These are phyloP conservation scores for Platyscapa corneri DNA, from an alignment of 1,140 invertebrate genomes.

Conservation along the genomic window DNA sequence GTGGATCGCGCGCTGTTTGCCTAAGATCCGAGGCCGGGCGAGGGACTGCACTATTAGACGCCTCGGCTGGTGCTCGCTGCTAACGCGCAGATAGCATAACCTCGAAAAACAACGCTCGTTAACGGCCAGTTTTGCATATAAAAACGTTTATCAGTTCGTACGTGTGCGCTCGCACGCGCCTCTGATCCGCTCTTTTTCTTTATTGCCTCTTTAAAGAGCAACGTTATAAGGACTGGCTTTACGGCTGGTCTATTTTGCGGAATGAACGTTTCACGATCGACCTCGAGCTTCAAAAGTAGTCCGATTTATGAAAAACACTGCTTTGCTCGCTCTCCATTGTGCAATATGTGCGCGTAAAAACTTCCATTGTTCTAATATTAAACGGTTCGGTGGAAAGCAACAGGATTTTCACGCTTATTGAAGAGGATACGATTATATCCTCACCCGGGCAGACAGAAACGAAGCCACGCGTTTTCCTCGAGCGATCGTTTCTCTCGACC, in stretches of 20 bases:
- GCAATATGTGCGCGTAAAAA: not conserved
- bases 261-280: not conserved
- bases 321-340: not conserved
- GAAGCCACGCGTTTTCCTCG: too few species aligned
- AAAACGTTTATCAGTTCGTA: not conserved
- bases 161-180: too few species aligned
- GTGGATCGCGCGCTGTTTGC: not conserved
- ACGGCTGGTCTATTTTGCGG: not conserved
- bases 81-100: not conserved
- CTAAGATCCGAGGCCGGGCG: not conserved
- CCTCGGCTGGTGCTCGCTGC: not conserved
- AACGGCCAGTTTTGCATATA: not conserved
- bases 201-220: not conserved
- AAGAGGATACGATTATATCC: not conserved
- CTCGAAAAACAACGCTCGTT: not conserved
- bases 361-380: too few species aligned
- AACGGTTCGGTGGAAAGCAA: not conserved
- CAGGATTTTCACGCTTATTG: not conserved
- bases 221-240: not conserved
- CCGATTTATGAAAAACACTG: not conserved
- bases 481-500: too few species aligned
- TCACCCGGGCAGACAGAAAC: too few species aligned
- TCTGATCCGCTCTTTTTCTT: not conserved
- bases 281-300: not conserved
- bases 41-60: not conserved